A percentile compares a stretch with the other conserved stretches of the same genome.
Evolutionary conservation across 2,797 vertebrate species (phyloP).

Genomic region (Carduelis carduelis): DNA sequence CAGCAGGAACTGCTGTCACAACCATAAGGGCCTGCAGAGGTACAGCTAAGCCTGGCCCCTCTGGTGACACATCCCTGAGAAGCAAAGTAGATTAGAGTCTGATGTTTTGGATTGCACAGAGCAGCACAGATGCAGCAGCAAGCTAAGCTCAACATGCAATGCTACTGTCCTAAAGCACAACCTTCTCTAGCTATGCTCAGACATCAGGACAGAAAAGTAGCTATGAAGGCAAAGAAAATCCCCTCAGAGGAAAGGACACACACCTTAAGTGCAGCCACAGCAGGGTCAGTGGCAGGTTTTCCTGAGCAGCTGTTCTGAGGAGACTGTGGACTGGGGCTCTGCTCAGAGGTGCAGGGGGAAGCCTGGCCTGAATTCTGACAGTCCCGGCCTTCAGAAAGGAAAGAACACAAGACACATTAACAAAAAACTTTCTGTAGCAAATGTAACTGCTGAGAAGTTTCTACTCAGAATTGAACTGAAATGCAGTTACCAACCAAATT

Average conservation of each 20-base stretch:
- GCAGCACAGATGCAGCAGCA: not conserved
- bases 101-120: not conserved
- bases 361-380: constrained; percentile 82
- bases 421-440: not conserved
- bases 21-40: not conserved
- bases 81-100: not conserved
- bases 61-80: not conserved
- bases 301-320: constrained; percentile 82
- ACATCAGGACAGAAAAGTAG: not conserved
- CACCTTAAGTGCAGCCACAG: constrained; percentile 71
- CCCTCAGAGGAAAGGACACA: not conserved
- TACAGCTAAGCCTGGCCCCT: not conserved
- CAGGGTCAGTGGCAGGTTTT: constrained; percentile 79
- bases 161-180: not conserved
- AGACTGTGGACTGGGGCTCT: constrained; percentile 89
- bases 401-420: constrained; percentile 1
- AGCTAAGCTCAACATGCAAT: not conserved
- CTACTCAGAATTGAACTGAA: not conserved
- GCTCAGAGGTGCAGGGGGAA: constrained; percentile 85
- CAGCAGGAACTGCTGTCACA: not conserved
- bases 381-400: constrained; percentile 74
- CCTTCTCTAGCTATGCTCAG: not conserved
- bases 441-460: not conserved
- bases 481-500: not conserved
- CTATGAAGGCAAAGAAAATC: not conserved